A percentile compares a stretch with the other conserved stretches of the same genome.
phyloP scores from a whole-genome alignment of 2,797 vertebrate genomes.

The Mionectes olivaceus region DNA sequence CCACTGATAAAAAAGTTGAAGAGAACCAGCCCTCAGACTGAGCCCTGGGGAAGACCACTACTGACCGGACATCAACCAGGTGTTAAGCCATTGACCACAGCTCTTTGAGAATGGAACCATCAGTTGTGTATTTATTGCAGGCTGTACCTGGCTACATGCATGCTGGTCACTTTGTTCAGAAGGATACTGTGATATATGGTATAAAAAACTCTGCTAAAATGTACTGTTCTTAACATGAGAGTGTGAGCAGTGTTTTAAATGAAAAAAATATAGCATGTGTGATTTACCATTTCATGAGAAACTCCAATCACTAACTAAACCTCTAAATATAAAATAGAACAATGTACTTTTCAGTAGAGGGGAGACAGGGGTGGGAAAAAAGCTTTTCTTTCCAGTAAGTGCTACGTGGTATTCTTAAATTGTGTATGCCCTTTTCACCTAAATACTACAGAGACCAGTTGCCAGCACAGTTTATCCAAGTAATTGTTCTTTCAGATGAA shows the following conservation, averaged over 20 bases:
- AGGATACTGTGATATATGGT: not conserved
- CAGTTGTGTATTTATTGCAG: not conserved
- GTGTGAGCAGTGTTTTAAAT: not conserved
- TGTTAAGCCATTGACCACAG: not conserved
- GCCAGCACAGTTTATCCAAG: not conserved
- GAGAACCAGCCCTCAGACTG: not conserved
- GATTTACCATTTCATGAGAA: not conserved
- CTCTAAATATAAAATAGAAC: not conserved
- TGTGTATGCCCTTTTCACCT: conserved; percentile 21
- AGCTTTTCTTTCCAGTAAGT: conserved; percentile 16
- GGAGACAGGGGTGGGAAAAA: not conserved
- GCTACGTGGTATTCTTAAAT: not conserved
- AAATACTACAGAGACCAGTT: not conserved
- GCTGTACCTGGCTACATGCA: not conserved
- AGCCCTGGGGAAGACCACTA: not conserved
- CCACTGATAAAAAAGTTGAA: not conserved
- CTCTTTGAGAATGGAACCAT: not conserved
- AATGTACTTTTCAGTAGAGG: not conserved
- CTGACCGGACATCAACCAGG: not conserved
- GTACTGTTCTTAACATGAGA: not conserved
- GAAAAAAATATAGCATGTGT: not conserved
- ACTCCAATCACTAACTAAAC: not conserved
- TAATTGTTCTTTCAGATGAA: conserved; percentile 37
- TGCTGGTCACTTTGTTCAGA: not conserved
- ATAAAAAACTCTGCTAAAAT: not conserved